Conservation (phyloP, 2,888 invertebrate species). For the Hydroisotoma schaefferi region DNA sequence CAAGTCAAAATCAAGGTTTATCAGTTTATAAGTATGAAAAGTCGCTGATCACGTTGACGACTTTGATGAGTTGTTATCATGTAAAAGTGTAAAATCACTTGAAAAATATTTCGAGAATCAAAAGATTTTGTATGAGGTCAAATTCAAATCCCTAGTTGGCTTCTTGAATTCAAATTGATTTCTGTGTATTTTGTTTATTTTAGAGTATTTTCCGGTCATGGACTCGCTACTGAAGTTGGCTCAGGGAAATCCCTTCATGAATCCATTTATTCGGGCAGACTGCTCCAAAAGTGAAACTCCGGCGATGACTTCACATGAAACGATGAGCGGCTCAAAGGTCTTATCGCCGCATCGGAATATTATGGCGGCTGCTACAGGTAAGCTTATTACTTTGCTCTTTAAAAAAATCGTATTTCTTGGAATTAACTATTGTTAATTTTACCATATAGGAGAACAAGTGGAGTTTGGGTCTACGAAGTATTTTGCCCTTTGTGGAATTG, state of each 20-base stretch:
- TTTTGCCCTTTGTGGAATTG: constrained; percentile 87
- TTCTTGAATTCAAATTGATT: background rate
- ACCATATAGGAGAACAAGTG: constrained; percentile 20
- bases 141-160: background rate
- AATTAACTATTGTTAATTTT: background rate
- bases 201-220: too few species aligned
- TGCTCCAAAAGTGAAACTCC: constrained; percentile 1
- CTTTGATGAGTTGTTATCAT: too few species aligned
- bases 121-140: background rate
- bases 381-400: background rate
- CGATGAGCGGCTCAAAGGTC: background rate
- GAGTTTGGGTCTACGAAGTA: constrained; percentile 87
- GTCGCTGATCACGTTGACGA: too few species aligned
- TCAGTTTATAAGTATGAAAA: too few species aligned
- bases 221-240: constrained; percentile 12
- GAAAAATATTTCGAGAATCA: too few species aligned
- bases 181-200: too few species aligned
- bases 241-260: constrained; percentile 16
- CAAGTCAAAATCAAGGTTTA: too few species aligned
- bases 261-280: constrained; percentile 8
- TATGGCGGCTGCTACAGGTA: constrained; percentile 8
- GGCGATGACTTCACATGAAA: background rate
- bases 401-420: background rate
- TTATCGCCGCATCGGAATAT: constrained; percentile 10
- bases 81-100: too few species aligned